phyloP scores from a whole-genome alignment of 2,797 vertebrate genomes.

The Trematomus bernacchii region DNA sequence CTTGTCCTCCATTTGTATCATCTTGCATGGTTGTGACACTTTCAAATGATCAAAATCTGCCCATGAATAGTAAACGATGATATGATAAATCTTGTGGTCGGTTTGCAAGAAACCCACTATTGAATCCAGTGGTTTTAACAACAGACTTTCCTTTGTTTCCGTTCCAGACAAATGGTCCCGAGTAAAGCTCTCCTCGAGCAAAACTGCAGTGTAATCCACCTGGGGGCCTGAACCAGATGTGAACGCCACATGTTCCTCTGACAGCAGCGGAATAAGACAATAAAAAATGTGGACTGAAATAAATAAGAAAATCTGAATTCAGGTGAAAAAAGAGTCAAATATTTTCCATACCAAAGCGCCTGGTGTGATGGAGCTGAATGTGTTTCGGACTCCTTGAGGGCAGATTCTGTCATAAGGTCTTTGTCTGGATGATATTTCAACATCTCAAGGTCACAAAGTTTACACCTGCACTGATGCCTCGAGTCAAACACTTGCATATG shows the following conservation, averaged over 20 bases:
- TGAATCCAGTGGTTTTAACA: conserved; percentile 18
- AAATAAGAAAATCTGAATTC: neutral
- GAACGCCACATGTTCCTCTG: neutral
- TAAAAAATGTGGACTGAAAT: neutral
- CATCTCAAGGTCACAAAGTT: neutral
- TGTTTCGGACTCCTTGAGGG: conserved; percentile 2
- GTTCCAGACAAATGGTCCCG: neutral
- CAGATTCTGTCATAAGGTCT: conserved; percentile 9
- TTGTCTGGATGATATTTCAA: conserved; percentile 15
- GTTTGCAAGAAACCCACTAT: neutral
- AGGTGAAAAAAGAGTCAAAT: conserved; percentile 13
- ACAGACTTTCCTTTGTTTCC: neutral
- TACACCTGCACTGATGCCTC: conserved; percentile 2
- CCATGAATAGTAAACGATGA: no score
- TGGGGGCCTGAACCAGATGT: conserved; percentile 23
- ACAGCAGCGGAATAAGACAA: neutral
- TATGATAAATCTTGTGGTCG: neutral
- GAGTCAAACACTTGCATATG: neutral
- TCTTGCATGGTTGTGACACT: no score
- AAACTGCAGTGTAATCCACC: neutral
- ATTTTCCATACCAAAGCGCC: conserved; percentile 5
- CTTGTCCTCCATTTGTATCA: no score
- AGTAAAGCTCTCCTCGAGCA: conserved; percentile 2
- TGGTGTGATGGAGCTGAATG: neutral
- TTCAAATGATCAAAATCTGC: no score